Evolutionary conservation across 1,140 invertebrate species (phyloP).

Genomic region (Coelopa frigida): DNA sequence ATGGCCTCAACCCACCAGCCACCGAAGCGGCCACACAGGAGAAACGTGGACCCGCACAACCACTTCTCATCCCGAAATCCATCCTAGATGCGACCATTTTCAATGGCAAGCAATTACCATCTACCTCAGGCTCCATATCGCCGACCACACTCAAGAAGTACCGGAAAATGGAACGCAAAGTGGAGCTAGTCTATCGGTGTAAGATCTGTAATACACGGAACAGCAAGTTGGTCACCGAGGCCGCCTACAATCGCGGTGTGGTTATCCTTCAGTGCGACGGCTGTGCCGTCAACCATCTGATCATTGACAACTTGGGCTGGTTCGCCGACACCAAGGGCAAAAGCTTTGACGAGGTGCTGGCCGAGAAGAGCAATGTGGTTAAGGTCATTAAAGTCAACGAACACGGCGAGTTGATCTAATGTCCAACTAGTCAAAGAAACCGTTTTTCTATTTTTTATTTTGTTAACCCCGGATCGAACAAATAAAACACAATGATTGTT

Average conservation of each 20-base stretch:
- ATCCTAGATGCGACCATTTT: constrained; percentile 37
- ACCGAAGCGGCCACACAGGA: neutral
- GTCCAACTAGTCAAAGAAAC: too few relatives aligned
- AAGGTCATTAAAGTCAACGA: constrained; percentile 42
- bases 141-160: constrained; percentile 33
- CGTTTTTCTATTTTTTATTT: too few relatives aligned
- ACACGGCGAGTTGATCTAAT: constrained; percentile 39
- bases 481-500: too few relatives aligned
- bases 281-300: constrained; percentile 81
- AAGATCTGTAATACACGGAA: constrained; percentile 75
- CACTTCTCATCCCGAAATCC: constrained; percentile 36
- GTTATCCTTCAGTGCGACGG: constrained; percentile 81
- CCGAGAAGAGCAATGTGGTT: constrained; percentile 62
- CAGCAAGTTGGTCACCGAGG: constrained; percentile 71
- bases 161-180: constrained; percentile 51
- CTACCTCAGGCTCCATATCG: constrained; percentile 25
- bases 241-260: constrained; percentile 76
- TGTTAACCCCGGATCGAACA: too few relatives aligned
- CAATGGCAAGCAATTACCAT: constrained; percentile 25
- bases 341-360: constrained; percentile 79
- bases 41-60: constrained; percentile 11
- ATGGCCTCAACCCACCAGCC: constrained; percentile 15
- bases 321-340: constrained; percentile 59
- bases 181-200: constrained; percentile 73
- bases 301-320: constrained; percentile 88